Evolutionary conservation across 2,888 invertebrate species (phyloP).

Genomic region (Ormyrus pomaceus): DNA sequence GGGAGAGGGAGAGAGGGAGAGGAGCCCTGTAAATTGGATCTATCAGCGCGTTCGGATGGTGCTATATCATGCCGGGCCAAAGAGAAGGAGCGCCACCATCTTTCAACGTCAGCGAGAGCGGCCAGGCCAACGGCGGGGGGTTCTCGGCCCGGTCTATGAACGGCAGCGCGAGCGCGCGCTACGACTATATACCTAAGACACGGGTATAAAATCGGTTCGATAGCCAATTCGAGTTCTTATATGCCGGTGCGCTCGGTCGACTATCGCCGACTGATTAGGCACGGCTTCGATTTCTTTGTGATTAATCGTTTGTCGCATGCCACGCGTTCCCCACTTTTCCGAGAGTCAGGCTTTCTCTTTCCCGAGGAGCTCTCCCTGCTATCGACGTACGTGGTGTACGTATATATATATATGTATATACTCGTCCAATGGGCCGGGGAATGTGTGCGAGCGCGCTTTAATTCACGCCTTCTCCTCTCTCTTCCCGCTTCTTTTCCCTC

Average conservation of each 20-base stretch:
- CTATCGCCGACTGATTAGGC: conserved; percentile 67
- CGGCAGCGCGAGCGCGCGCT: not conserved
- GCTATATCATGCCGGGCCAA: conserved; percentile 71
- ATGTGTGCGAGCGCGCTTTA: conserved; percentile 28
- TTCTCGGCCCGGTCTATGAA: not conserved
- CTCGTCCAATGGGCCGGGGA: not conserved
- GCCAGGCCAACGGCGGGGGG: too few relatives aligned
- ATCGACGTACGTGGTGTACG: too few relatives aligned
- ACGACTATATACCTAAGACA: not conserved
- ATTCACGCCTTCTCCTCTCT: conserved; percentile 31
- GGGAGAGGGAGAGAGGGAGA: conserved; percentile 17
- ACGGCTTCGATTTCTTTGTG: conserved; percentile 65
- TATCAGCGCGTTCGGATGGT: conserved; percentile 71
- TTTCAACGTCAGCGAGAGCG: conserved; percentile 49
- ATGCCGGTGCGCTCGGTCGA: conserved; percentile 38
- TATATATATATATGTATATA: too few relatives aligned
- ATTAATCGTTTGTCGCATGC: conserved; percentile 65
- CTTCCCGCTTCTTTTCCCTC: not conserved
- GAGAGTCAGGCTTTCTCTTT: conserved; percentile 35
- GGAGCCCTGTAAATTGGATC: conserved; percentile 74
- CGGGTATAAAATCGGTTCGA: conserved; percentile 28
- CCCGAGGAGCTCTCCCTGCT: too few relatives aligned
- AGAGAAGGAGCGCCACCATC: conserved; percentile 50
- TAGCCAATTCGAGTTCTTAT: conserved; percentile 56
- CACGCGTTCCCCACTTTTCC: conserved; percentile 42